Evolutionary conservation across 2,888 invertebrate genomes (phyloP), one percentile per base, ranked within the genome.

Genomic region (Melanotus villosus): DNA sequence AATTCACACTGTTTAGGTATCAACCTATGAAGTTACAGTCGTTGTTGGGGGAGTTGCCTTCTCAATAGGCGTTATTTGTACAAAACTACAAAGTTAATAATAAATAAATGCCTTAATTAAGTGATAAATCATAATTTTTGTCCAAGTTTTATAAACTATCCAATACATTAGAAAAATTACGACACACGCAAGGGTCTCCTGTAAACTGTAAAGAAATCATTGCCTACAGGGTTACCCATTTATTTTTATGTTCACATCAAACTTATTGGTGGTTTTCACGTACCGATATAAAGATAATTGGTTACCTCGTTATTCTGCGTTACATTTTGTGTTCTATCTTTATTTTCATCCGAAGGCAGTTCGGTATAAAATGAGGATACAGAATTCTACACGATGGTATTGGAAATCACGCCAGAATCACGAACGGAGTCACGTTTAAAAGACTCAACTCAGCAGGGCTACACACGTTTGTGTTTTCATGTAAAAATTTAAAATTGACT

Each of bases 371-470:
- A 54, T 34, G 30, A 38, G n/a, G 38, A 57, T 14, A 10, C 4
- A 5, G 1, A 34, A 21, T 36, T 3, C n/a, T 9, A 23, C 50
- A 26, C 10, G 18, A 2, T 19, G 34, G 5, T 32, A 32, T n/a
- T 7, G 26, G n/a, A 36, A 57, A 12, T 16, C 21, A 38, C 12
- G 2, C 41, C 18, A 14, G 38, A 14, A 12, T 36, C 12, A 57
- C 23, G 10, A 38, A 16, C 70, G 38, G 68, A 64, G 75, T 75
- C 75, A 75, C 75, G 75, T 75, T 75, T 73, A 70, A 72, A 70
- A 67, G 67, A 71, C 73, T 65, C 52, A 34, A 57, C 74, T 41
- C 75, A 75, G 75, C 75, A 47, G 75, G 75, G 72, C 30, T 63
- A 70, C 67, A 71, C 75, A 73, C 75, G 73, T 72, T 75, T 32